Evolutionary conservation across 2,888 invertebrate genomes (phyloP).

Genomic region (Ferdinandea cuprea): DNA sequence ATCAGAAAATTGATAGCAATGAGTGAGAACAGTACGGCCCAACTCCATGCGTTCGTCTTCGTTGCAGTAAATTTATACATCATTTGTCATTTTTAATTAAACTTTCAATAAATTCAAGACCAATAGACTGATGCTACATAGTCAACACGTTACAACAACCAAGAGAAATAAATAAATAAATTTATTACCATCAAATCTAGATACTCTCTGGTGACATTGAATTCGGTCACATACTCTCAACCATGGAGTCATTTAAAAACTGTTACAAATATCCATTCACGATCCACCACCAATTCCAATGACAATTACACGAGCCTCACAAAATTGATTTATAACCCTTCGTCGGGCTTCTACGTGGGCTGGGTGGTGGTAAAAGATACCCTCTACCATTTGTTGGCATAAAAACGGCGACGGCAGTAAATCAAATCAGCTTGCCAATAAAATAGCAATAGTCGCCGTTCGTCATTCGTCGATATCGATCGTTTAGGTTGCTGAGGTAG

Average conservation of each 20-base stretch:
- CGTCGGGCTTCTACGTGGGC: conserved; percentile 22
- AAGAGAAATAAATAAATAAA: conserved; percentile 18
- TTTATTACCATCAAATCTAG: conserved; percentile 30
- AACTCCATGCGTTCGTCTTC: conserved; percentile 17
- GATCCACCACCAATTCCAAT: conserved; percentile 61
- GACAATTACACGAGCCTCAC: conserved; percentile 34
- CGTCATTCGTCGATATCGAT: background rate
- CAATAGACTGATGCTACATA: conserved; percentile 5
- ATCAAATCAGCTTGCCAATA: conserved; percentile 59
- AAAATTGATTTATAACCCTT: conserved; percentile 55
- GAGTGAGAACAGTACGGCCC: background rate
- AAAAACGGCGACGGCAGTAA: conserved; percentile 31
- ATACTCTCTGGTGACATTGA: conserved; percentile 50
- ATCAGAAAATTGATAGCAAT: background rate
- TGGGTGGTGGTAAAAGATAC: background rate
- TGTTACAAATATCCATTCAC: conserved; percentile 45
- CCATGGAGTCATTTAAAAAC: conserved; percentile 21
- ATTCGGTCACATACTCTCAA: conserved; percentile 11
- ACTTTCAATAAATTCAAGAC: conserved; percentile 59
- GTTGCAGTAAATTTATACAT: conserved; percentile 65
- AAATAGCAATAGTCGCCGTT: conserved; percentile 28
- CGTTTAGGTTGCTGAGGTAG: conserved; percentile 26
- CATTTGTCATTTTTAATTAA: conserved; percentile 71
- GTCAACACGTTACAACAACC: background rate
- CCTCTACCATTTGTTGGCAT: conserved; percentile 12